Evolutionary conservation across 2,113 vertebrate species (phyloP), one percentile per base, ranked within the genome.

Genomic region (Rhinopomastus cyanomelas): DNA sequence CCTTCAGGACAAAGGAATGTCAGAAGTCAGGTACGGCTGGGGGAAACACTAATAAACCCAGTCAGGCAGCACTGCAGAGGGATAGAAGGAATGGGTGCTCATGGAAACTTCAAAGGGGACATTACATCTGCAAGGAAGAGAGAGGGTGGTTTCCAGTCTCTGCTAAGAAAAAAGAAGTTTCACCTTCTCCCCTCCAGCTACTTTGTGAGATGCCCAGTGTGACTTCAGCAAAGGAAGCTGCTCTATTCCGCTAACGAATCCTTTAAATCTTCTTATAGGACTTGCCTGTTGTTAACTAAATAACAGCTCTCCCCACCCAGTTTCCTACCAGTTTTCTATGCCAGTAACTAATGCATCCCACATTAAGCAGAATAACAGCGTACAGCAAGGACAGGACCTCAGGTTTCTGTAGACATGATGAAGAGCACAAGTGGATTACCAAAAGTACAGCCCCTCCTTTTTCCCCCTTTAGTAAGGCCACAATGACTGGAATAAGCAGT

Each of bases 281-380:
- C 36, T 69, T 79, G 29, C 8, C 73, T 91, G 87, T 90, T 86
- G 36, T 88, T 93, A 95, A 85, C 57, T 52, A 67, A 82, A 22
- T 60, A 92, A 91, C 52, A 85, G 42, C 16, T 85, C 14, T 65
- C 51, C n/a, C 15, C 36, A 82, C 21, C 8, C 29, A 59, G 15
- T 85, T 94, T 81, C 86, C 71, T 34, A 68, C 46, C 83, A 93
- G 25, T 84, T 90, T 83, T 62, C 66, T 78, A 29, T 32, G 62
- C 72, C 18, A 21, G 60, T 78, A 95, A 91, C 13, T 71, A 76
- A 52, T 3, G 2, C 1, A 1, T 32, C 25, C 39, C 39, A 46
- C 32, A 36, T 6, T 27, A 57, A 25, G 16, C 11, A 84, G 51
- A 81, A 26, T 30, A 64, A 71, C 21, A 90, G 7, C 23, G 36